Conservation (phyloP, 1,140 invertebrate genomes). For the Trissolcus basalis region DNA sequence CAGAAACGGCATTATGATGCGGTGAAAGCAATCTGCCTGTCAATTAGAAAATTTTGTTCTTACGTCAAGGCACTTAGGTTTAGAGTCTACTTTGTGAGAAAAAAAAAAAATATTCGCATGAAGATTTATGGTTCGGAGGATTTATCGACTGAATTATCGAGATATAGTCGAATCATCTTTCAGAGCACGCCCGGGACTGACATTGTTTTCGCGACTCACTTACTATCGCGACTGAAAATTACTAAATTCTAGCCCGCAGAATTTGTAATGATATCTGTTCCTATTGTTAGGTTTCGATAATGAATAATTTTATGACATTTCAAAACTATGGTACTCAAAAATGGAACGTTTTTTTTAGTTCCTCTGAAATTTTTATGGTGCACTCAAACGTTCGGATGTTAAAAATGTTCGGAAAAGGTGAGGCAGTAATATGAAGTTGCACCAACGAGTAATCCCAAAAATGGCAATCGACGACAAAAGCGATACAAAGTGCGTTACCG, state of each 20-base stretch:
- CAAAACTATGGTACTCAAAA: too few relatives aligned
- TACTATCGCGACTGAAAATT: neutral
- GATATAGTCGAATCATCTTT: constrained; percentile 37
- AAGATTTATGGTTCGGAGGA: constrained; percentile 35
- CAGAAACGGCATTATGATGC: constrained; percentile 49
- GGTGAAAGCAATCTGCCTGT: constrained; percentile 46
- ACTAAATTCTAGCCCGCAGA: too few relatives aligned
- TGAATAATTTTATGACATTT: too few relatives aligned
- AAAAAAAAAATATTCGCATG: constrained; percentile 20
- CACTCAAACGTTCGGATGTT: too few relatives aligned
- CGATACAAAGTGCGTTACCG: constrained; percentile 32
- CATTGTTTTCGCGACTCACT: constrained; percentile 28
- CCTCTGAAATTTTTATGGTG: too few relatives aligned
- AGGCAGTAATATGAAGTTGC: constrained; percentile 34
- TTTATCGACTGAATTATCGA: constrained; percentile 29
- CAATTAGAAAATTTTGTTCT: constrained; percentile 45
- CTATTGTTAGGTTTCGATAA: too few relatives aligned
- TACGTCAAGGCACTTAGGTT: constrained; percentile 47
- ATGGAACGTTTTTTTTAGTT: too few relatives aligned
- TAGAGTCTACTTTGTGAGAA: constrained; percentile 3
- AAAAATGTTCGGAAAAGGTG: constrained; percentile 13
- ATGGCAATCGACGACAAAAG: constrained; percentile 1
- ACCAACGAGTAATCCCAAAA: too few relatives aligned
- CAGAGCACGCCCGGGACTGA: constrained; percentile 13
- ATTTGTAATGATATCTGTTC: too few relatives aligned